Conservation (phyloP, 2,797 vertebrate genomes). For the Uromys caudimaculatus region DNA sequence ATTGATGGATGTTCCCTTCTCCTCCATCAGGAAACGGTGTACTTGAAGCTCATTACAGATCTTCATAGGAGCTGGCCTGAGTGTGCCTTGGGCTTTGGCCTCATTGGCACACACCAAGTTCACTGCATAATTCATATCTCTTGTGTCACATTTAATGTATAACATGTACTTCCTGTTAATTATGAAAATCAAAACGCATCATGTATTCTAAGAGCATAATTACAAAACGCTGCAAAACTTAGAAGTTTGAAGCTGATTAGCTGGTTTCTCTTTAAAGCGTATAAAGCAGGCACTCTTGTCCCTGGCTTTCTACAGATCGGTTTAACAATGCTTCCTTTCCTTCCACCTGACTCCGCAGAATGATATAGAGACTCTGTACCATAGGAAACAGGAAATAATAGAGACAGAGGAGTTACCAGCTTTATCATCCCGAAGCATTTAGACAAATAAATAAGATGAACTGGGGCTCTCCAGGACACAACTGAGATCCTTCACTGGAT, state of each 20-base stretch:
- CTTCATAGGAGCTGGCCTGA: constrained; percentile 84
- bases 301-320: constrained; percentile 37
- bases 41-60: constrained; percentile 89
- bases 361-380: constrained; percentile 67
- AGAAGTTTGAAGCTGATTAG: constrained; percentile 67
- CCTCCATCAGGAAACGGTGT: constrained; percentile 89
- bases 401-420: constrained; percentile 80
- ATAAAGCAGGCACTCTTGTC: not conserved
- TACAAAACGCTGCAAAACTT: constrained; percentile 81
- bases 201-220: constrained; percentile 85
- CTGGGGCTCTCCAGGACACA: constrained; percentile 68
- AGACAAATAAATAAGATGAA: constrained; percentile 83
- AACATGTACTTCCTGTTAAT: constrained; percentile 89
- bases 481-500: constrained; percentile 64
- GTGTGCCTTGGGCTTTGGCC: constrained; percentile 87
- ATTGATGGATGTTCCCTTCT: constrained; percentile 90
- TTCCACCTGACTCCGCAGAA: constrained; percentile 67
- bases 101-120: constrained; percentile 82
- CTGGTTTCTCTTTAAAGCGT: constrained; percentile 40
- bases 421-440: constrained; percentile 72
- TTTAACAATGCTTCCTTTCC: constrained; percentile 59
- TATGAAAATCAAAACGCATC: constrained; percentile 86
- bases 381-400: constrained; percentile 80
- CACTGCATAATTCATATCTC: constrained; percentile 90
- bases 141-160: constrained; percentile 88